Base-by-base conservation (phyloP, 2,113 vertebrate species). In the Merops nubicus region DNA sequence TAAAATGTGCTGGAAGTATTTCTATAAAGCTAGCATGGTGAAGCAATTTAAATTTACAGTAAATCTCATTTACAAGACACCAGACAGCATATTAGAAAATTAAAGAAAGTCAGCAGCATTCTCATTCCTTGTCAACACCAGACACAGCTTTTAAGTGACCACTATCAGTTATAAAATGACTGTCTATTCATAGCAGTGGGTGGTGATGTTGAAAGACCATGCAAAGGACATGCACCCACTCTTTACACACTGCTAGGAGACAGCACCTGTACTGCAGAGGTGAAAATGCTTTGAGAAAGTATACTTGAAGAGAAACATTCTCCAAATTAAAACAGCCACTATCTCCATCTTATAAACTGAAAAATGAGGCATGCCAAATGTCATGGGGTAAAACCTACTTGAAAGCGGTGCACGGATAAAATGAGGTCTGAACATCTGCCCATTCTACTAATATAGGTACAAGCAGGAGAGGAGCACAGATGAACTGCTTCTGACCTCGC, bases 401-500 rank as follows among this genome's bases (percentile, higher is more conserved):
- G 42, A 38, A 69, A 69, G 54, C 22, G 84, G 9, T 0, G 0
- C 21, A 62, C 2, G 2, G n/a, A 48, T 13, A 57, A 80, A 86
- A 80, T 5, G 4, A 74, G 19, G 48, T 59, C 85, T 75, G 38
- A 93, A 43, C 15, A 36, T 59, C 60, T 51, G 18, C 15, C 16
- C 29, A 4, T 23, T 88, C 23, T 31, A 5, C 17, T 17, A 40
- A 8, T 4, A 23, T 12, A 57, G 20, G 10, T 48, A 33, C 5
- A 0, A 0, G 2, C 7, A 18, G 13, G 29, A 40, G 3, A 48
- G 50, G 53, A 72, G 33, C 8, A 17, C 19, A 36, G 34, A 60
- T 29, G 4, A 21, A 59, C 43, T 36, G 12, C 33, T 60, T 6
- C 10, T 0, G 2, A 16, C 19, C 80, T 72, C 33, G n/a, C 16